Evolutionary conservation across 1,140 invertebrate species (phyloP).

Genomic region (Ips typographus): DNA sequence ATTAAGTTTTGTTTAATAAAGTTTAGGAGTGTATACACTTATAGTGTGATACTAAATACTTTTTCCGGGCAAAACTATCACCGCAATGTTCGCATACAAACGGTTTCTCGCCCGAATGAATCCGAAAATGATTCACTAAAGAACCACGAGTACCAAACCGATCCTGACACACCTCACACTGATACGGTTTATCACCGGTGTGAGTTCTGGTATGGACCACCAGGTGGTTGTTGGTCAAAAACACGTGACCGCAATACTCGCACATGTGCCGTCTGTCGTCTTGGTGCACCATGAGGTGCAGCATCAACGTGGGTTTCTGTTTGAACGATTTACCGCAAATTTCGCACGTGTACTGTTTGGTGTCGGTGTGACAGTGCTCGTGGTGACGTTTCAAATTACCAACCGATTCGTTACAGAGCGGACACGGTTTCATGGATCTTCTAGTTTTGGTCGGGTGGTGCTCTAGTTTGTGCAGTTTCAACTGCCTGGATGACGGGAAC

Average conservation of each 20-base stretch:
- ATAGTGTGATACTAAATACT: conserved; percentile 1
- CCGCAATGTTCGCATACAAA: conserved; percentile 74
- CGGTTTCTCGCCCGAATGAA: conserved; percentile 73
- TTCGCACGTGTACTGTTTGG: conserved; percentile 15
- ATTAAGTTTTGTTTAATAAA: too few species aligned
- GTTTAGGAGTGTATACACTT: neutral
- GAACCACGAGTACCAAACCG: conserved; percentile 49
- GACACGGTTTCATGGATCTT: neutral
- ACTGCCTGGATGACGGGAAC: neutral
- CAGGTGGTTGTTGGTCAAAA: conserved; percentile 18
- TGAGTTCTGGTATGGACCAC: conserved; percentile 63
- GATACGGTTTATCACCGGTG: conserved; percentile 43
- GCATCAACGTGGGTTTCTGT: conserved; percentile 50
- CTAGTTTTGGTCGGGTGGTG: neutral
- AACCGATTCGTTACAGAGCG: neutral
- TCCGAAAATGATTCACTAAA: conserved; percentile 66
- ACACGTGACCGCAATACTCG: neutral
- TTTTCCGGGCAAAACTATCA: conserved; percentile 64
- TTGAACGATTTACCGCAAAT: conserved; percentile 19
- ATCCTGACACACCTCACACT: conserved; percentile 42
- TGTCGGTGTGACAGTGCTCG: conserved; percentile 1
- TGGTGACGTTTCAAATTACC: neutral
- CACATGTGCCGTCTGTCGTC: conserved; percentile 40
- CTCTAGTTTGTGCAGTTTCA: neutral
- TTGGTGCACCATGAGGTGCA: conserved; percentile 47